Base-by-base conservation (phyloP, 2,113 vertebrate genomes). In the Chrysemys picta region DNA sequence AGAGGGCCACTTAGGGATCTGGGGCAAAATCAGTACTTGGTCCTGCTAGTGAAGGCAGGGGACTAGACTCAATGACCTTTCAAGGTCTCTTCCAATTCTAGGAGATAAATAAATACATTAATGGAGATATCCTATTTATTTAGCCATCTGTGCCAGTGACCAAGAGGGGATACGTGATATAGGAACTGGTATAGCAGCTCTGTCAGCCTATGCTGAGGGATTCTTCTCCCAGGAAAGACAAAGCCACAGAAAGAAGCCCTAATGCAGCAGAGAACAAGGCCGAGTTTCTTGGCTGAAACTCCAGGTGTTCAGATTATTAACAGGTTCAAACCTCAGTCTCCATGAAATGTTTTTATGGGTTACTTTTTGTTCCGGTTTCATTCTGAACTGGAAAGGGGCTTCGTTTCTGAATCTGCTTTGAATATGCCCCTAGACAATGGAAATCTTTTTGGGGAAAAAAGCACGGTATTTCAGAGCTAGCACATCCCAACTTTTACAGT, bases 311-410 rank as follows among this genome's bases (percentile, higher is more conserved):
- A 25, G 56, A 57, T 57, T 29, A 62, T 6, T 31, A 29, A 62
- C 57, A 62, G 57, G 57, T 93, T 84, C 78, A 29, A 91, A 69
- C 24, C 47, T 69, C 42, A 16, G 45, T 42, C 57, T 76, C 94
- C 75, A 11, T 31, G 81, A 90, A 65, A 9, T 72, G 35, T 82
- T 78, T 19, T 31, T 54, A 35, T 10, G 42, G 56, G n/a, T 91
- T 75, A 65, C 19, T 0, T 0, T 59, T 13, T 59, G 25, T 31
- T 42, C 5, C 3, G 59, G 78, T 92, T 69, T 29, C 47, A 59
- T 17, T 0, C 1, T 7, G 54, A 80, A 35, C 11, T n/a, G 2
- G 8, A 45, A 93, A 12, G 27, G 82, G 93, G 10, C 6, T 75
- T 72, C 9, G 31, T 75, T 85, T 84, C 47, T 80, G 21, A 84